phyloP scores from a whole-genome alignment of 2,888 invertebrate species.

The Dryadula phaetusa region DNA sequence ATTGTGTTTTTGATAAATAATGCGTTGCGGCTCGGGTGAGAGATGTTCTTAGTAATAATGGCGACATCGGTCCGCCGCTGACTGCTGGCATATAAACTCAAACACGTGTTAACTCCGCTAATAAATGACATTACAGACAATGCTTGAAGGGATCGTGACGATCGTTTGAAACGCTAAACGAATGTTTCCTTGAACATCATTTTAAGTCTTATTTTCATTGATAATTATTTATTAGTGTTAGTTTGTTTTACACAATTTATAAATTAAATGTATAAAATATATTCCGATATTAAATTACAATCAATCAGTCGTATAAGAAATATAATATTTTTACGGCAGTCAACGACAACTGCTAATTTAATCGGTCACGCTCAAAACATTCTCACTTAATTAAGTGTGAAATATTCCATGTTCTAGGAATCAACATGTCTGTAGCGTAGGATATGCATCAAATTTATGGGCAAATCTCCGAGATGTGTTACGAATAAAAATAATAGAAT shows the following conservation, averaged over 20 bases:
- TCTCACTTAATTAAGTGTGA: conserved; percentile 68
- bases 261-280: neutral
- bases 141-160: conserved; percentile 37
- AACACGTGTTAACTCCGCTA: conserved; percentile 53
- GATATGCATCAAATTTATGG: conserved; percentile 73
- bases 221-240: neutral
- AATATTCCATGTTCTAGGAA: conserved; percentile 69
- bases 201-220: conserved; percentile 22
- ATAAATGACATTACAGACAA: conserved; percentile 53
- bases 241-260: neutral
- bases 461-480: conserved; percentile 80
- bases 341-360: conserved; percentile 15
- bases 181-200: conserved; percentile 33
- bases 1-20: conserved; percentile 74
- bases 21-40: conserved; percentile 65
- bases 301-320: neutral
- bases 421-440: conserved; percentile 58
- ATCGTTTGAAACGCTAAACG: conserved; percentile 34
- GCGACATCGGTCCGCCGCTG: conserved; percentile 57
- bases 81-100: conserved; percentile 54
- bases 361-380: conserved; percentile 21
- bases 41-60: conserved; percentile 65
- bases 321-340: neutral
- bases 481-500: conserved; percentile 85
- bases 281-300: conserved; percentile 1